A percentile compares a stretch with the other conserved stretches of the same genome.
phyloP scores from a whole-genome alignment of 1,140 invertebrate species.

The Papilio polytes region DNA sequence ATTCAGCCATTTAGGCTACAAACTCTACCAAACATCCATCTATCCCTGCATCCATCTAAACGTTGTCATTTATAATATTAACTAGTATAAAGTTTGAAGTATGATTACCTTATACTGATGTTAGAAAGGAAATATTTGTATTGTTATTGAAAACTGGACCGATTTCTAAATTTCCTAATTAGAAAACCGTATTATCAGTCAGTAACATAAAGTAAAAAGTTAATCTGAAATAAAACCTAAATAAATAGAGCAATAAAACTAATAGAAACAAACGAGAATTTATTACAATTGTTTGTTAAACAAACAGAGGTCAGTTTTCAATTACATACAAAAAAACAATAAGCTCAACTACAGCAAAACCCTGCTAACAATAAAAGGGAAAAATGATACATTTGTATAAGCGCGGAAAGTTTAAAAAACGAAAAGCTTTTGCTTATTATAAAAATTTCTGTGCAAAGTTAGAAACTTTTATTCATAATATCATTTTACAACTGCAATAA shows the following conservation, averaged over 20 bases:
- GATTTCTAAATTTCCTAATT: too few species aligned
- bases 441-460: neutral
- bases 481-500: neutral
- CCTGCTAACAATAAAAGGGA: neutral
- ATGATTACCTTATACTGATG: too few species aligned
- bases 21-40: too few species aligned
- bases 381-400: slow-evolving; percentile 5
- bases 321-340: slow-evolving; percentile 4
- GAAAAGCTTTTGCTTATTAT: slow-evolving; percentile 2
- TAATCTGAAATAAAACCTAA: too few species aligned
- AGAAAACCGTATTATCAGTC: too few species aligned
- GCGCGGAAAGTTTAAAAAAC: neutral
- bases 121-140: too few species aligned
- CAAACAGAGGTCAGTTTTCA: neutral
- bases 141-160: too few species aligned
- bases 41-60: too few species aligned
- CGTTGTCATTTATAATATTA: too few species aligned
- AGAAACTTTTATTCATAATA: neutral
- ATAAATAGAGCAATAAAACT: neutral
- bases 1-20: too few species aligned
- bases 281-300: slow-evolving; percentile 5
- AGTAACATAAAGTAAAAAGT: too few species aligned
- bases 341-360: neutral
- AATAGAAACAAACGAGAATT: neutral
- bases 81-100: too few species aligned